phyloP scores from a whole-genome alignment of 2,888 invertebrate species.

The Caenorhabditis sp. region DNA sequence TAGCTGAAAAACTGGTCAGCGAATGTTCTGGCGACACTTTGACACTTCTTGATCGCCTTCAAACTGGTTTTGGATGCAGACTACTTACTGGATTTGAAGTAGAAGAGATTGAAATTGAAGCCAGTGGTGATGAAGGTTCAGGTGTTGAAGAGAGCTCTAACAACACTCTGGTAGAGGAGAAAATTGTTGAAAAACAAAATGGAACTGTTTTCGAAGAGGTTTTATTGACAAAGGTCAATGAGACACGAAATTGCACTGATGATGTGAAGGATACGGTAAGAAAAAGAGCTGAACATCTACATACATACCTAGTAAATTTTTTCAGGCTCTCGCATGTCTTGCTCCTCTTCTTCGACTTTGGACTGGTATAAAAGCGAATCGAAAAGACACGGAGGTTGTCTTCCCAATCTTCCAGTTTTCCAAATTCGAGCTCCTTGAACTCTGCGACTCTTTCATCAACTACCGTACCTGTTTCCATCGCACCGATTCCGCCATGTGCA shows the following conservation, averaged over 20 bases:
- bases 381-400: constrained; percentile 37
- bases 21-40: constrained; percentile 35
- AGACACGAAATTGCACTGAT: constrained; percentile 18
- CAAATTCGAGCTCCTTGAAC: constrained; percentile 36
- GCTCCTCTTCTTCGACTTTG: constrained; percentile 35
- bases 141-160: neutral
- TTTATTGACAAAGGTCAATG: constrained; percentile 4
- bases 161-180: neutral
- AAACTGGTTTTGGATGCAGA: constrained; percentile 29
- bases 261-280: constrained; percentile 9
- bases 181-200: neutral
- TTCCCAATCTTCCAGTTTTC: constrained; percentile 40
- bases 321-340: constrained; percentile 25
- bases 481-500: constrained; percentile 20
- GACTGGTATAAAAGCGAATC: constrained; percentile 40
- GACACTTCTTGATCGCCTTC: constrained; percentile 18
- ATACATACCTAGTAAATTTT: no score
- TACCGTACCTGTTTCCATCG: constrained; percentile 26
- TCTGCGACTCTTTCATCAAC: constrained; percentile 36
- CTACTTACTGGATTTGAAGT: constrained; percentile 9
- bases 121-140: constrained; percentile 13
- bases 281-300: no score
- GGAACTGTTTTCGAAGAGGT: neutral
- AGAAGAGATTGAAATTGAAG: constrained; percentile 17
- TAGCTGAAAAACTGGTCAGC: constrained; percentile 8